These are phyloP conservation scores for Dromius quadrimaculatus DNA, from an alignment of 2,888 invertebrate genomes.

Conservation along the genomic window DNA sequence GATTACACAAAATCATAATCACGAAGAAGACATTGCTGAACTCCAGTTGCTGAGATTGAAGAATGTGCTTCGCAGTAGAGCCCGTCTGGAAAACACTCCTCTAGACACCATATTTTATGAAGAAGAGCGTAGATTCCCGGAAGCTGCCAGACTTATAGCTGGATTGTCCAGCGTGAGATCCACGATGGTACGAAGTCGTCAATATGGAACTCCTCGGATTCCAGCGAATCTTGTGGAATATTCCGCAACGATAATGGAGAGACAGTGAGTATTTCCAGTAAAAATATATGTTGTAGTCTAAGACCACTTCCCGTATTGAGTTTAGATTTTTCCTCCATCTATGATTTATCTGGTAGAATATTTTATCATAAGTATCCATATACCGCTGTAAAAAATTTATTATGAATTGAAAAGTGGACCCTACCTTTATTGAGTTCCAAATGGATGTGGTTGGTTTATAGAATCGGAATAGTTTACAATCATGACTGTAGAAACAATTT, in stretches of 20 bases:
- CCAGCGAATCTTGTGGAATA: background rate
- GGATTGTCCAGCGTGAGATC: background rate
- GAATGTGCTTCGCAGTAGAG: background rate
- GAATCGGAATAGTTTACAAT: too few relatives aligned
- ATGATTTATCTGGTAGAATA: too few relatives aligned
- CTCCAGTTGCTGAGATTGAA: background rate
- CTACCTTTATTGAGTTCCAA: too few relatives aligned
- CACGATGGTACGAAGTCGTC: background rate
- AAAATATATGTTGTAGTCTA: too few relatives aligned
- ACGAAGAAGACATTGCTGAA: background rate
- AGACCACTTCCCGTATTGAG: too few relatives aligned
- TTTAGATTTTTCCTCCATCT: too few relatives aligned
- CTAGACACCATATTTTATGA: background rate
- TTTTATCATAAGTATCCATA: too few relatives aligned
- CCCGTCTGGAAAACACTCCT: background rate
- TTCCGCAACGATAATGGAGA: background rate
- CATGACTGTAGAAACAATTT: too few relatives aligned
- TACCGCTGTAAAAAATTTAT: too few relatives aligned
- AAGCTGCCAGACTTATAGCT: background rate
- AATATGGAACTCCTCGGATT: background rate
- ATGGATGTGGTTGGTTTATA: too few relatives aligned
- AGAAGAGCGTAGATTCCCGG: background rate
- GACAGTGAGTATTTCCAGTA: background rate
- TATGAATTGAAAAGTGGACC: too few relatives aligned
- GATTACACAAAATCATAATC: background rate